A percentile compares a stretch with the other conserved stretches of the same genome.
Conservation (phyloP, 2,113 vertebrate genomes). For the Lichenostomus cassidix region DNA sequence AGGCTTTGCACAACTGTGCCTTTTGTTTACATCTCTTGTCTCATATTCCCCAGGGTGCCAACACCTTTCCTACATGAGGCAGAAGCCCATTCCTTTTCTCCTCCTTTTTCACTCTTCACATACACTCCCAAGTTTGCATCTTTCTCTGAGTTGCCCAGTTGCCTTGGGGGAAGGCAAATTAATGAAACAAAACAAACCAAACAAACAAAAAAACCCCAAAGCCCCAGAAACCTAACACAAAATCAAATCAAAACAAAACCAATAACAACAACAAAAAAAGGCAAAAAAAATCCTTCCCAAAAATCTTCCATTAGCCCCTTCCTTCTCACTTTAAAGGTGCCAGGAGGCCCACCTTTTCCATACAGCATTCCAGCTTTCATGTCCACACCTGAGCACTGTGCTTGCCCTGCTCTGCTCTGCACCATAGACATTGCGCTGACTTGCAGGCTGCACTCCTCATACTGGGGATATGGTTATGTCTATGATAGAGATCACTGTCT, state of each 20-base stretch:
- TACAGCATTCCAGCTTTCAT: background rate
- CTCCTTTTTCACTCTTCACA: background rate
- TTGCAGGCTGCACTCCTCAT: background rate
- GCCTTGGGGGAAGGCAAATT: background rate
- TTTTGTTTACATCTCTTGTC: background rate
- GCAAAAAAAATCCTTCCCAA: background rate
- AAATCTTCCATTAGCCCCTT: background rate
- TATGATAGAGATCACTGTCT: background rate
- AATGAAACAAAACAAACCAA: background rate
- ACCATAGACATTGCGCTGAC: accelerated
- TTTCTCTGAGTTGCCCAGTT: background rate
- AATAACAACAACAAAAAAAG: background rate
- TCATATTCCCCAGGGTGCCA: background rate
- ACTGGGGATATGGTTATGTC: accelerated
- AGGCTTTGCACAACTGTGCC: background rate
- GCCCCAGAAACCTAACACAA: background rate
- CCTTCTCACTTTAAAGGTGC: background rate
- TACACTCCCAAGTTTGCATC: background rate
- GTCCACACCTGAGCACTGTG: accelerated
- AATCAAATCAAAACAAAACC: background rate
- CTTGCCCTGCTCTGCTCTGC: accelerated
- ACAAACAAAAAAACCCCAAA: no score
- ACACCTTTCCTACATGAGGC: background rate
- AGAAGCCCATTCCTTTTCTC: background rate
- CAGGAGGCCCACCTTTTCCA: background rate